phyloP scores from a whole-genome alignment of 2,797 vertebrate species.

The Gallirallus australis region DNA sequence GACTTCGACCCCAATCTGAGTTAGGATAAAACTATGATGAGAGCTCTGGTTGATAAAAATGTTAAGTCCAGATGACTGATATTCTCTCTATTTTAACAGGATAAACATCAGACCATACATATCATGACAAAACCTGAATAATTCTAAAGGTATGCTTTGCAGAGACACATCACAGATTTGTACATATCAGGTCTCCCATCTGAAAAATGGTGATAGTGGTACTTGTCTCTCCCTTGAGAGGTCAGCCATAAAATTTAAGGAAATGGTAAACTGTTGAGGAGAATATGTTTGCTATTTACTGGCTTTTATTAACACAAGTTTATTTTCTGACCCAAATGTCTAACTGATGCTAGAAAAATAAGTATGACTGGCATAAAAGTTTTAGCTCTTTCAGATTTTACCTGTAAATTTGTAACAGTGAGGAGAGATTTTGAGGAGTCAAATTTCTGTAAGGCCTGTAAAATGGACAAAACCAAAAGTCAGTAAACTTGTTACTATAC shows the following conservation, averaged over 20 bases:
- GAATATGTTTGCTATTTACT: background rate
- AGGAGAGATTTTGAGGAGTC: constrained; percentile 70
- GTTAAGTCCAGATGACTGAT: background rate
- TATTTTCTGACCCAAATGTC: background rate
- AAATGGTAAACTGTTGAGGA: background rate
- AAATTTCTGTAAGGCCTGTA: constrained; percentile 70
- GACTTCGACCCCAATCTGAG: background rate
- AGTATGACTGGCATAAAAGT: background rate
- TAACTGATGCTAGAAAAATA: background rate
- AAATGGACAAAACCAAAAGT: constrained; percentile 32
- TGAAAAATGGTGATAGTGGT: background rate
- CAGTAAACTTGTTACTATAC: background rate
- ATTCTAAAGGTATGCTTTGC: background rate
- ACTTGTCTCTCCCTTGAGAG: background rate
- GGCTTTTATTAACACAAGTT: background rate
- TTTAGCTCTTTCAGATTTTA: constrained; percentile 36
- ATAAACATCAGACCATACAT: background rate
- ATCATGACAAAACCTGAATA: background rate
- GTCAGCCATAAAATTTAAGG: background rate
- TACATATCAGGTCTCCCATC: background rate
- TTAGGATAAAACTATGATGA: background rate
- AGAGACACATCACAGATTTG: background rate
- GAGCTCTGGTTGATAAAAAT: background rate
- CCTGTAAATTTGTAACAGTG: constrained; percentile 78
- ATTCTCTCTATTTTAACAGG: background rate